Evolutionary conservation across 2,113 vertebrate genomes (phyloP).

Genomic region (Rallus limicola): DNA sequence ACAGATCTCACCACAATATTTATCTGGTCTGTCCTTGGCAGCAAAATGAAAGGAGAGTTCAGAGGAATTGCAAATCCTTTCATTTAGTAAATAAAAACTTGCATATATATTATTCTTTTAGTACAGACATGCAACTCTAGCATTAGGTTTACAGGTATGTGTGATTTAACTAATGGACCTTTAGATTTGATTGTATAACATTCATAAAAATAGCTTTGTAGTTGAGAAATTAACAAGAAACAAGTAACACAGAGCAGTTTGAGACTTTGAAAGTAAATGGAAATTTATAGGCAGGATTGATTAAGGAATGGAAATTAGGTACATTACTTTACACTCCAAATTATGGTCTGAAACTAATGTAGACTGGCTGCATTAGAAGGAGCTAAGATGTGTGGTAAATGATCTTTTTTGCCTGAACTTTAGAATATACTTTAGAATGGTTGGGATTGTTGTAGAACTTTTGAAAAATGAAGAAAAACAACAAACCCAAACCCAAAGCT

Average conservation of each 20-base stretch:
- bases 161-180: background rate
- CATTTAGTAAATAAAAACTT: slow-evolving; percentile 15
- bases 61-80: background rate
- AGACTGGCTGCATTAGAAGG: background rate
- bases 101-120: background rate
- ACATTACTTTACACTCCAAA: background rate
- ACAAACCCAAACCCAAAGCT: too few species aligned
- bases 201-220: background rate
- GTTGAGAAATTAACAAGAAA: background rate
- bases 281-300: background rate
- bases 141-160: background rate
- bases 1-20: background rate
- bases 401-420: background rate
- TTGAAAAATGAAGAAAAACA: background rate
- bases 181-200: background rate
- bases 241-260: background rate
- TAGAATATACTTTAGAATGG: background rate
- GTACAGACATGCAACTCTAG: background rate
- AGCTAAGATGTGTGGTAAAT: background rate
- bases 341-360: background rate
- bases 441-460: background rate
- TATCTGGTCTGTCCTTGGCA: slow-evolving; percentile 21
- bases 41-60: slow-evolving; percentile 5
- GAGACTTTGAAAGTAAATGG: background rate
- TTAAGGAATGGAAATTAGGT: background rate